Conservation (phyloP, 2,888 invertebrate species). For the Acrobasis suavella region DNA sequence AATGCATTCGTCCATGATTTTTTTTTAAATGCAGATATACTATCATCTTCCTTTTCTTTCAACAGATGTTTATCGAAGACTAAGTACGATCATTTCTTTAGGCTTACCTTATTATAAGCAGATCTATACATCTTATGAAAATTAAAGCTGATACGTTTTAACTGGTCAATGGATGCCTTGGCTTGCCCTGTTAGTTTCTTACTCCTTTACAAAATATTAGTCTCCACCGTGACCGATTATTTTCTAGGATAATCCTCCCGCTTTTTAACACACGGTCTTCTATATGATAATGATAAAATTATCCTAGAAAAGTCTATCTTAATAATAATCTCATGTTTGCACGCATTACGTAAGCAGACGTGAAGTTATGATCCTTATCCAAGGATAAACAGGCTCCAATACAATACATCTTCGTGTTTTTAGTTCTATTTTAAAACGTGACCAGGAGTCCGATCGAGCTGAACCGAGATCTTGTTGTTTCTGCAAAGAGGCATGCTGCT, state of each 20-base stretch:
- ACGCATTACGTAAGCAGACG: conserved; percentile 31
- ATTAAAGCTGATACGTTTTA: too few species aligned
- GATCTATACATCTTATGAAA: too few species aligned
- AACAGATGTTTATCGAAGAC: too few species aligned
- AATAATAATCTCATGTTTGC: conserved; percentile 3
- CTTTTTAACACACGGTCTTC: too few species aligned
- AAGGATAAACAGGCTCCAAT: conserved; percentile 24
- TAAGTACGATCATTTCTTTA: too few species aligned
- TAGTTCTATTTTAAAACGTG: conserved; percentile 30
- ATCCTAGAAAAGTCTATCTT: background rate
- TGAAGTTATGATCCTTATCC: conserved; percentile 26
- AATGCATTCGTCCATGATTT: background rate
- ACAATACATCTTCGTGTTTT: conserved; percentile 26
- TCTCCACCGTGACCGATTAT: too few species aligned
- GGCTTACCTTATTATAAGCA: too few species aligned
- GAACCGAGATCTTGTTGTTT: conserved; percentile 8
- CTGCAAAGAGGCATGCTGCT: background rate
- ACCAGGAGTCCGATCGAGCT: conserved; percentile 19
- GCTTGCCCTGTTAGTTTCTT: too few species aligned
- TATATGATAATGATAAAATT: background rate
- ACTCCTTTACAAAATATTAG: too few species aligned
- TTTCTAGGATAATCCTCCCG: too few species aligned
- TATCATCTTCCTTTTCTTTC: too few species aligned
- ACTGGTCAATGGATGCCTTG: too few species aligned
- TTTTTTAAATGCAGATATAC: background rate